Percentiles rank a stretch among this genome's conserved stretches.
phyloP scores from a whole-genome alignment of 2,797 vertebrate genomes.

The Sciurus vulgaris region DNA sequence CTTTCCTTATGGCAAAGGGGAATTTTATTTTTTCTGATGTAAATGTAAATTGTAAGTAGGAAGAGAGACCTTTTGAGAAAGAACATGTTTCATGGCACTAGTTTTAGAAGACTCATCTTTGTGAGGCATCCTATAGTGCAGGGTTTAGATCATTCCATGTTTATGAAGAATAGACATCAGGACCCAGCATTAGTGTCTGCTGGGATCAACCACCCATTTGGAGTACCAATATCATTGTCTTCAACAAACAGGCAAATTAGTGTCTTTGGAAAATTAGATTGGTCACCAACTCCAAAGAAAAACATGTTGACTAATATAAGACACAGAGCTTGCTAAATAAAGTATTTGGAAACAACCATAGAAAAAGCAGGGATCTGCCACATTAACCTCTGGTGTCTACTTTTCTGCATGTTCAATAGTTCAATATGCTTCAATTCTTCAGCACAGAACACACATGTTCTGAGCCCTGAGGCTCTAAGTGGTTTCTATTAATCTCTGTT shows the following conservation, averaged over 20 bases:
- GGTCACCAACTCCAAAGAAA: constrained; percentile 20
- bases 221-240: not conserved
- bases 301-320: constrained; percentile 1
- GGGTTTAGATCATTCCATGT: constrained; percentile 2
- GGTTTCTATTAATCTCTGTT: constrained; percentile 79
- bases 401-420: not conserved
- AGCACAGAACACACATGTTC: constrained; percentile 10
- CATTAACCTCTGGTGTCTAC: not conserved
- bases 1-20: constrained; percentile 59
- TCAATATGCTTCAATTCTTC: constrained; percentile 9
- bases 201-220: not conserved
- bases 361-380: not conserved
- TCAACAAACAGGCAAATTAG: not conserved
- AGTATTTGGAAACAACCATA: not conserved
- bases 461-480: constrained; percentile 42
- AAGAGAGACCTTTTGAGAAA: not conserved
- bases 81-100: not conserved
- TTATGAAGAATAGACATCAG: not conserved
- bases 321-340: constrained; percentile 18
- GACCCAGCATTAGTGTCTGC: not conserved
- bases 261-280: constrained; percentile 53
- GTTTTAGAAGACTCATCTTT: not conserved
- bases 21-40: constrained; percentile 33
- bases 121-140: not conserved
- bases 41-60: constrained; percentile 43